Evolutionary conservation across 2,888 invertebrate species (phyloP), one percentile per base, ranked within the genome.

Genomic region (Eledona agricola): DNA sequence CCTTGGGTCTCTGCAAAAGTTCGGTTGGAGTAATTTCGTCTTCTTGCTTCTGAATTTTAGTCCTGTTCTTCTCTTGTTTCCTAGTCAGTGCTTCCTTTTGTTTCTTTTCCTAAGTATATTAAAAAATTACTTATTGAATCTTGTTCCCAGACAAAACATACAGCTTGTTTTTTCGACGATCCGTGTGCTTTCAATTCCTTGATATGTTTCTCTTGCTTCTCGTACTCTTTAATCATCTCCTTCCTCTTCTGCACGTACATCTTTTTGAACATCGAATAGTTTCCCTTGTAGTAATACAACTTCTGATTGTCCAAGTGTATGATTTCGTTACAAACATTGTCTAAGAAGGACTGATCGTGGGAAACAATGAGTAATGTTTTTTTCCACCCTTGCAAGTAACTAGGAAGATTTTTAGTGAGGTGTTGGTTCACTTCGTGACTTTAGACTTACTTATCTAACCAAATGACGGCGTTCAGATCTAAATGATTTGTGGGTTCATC

Each of bases 401-500:
- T 92, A 76, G n/a, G n/a, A n/a, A 50, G 77, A 79, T 12, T 42
- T 7, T 1, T 10, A 31, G 42, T 43, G 9, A n/a, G n/a, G n/a
- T n/a, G 6, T 32, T 32, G 5, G 5, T 32, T 13, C 6, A 37
- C n/a, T n/a, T n/a, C n/a, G n/a, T n/a, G n/a, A n/a, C n/a, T n/a
- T n/a, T n/a, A n/a, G n/a, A 37, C 86, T 82, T 78, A 93, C 89
- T 99, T 98, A 74, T 99, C 99, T 47, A 99, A 83, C 99, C 99
- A 99, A 82, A 99, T 99, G 35, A 99, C 99, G 60, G 99, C 99
- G 72, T 99, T 99, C 51, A 99, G 82, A 82, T 99, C 99, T 66
- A 99, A 87, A 78, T 99, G 99, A 79, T 99, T 99, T 0, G 99
- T 99, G 59, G 99, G 99, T 83, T 99, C 99, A 78, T 99, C 99